Percentiles rank a stretch among this genome's conserved stretches.
Conservation (phyloP, 2,888 invertebrate genomes). For the Petrolisthes cinctipes region DNA sequence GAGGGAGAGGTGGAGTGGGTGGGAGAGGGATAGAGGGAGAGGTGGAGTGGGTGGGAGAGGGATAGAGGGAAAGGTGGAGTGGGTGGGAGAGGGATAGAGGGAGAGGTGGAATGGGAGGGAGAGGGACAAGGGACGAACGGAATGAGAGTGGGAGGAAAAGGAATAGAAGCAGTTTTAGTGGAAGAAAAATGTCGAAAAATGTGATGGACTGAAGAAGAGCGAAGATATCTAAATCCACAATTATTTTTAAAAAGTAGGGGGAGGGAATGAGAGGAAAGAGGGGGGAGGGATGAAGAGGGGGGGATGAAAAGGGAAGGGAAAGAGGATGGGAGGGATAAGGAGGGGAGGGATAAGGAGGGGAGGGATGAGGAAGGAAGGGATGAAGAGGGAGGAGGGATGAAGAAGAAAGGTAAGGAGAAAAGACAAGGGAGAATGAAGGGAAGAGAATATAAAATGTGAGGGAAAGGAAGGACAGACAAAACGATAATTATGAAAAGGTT, state of each 20-base stretch:
- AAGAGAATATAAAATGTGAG: neutral
- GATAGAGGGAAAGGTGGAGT: no score
- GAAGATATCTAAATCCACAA: neutral
- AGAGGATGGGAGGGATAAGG: neutral
- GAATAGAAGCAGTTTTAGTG: neutral
- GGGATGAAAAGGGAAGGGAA: neutral
- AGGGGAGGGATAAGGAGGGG: neutral
- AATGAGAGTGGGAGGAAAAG: neutral
- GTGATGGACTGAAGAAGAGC: neutral
- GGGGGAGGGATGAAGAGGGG: neutral
- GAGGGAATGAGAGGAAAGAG: neutral
- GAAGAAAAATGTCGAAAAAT: neutral
- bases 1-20: neutral
- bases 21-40: neutral
- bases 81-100: no score
- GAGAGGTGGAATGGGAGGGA: neutral
- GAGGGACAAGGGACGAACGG: neutral
- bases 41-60: neutral
- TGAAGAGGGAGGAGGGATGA: neutral
- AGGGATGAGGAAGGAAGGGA: neutral
- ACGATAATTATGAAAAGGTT: neutral
- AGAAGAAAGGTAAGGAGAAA: neutral
- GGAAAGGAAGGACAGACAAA: neutral
- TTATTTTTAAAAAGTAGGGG: neutral
- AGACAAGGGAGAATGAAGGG: neutral